phyloP scores from a whole-genome alignment of 2,113 vertebrate species.

The Lophotis ruficrista region DNA sequence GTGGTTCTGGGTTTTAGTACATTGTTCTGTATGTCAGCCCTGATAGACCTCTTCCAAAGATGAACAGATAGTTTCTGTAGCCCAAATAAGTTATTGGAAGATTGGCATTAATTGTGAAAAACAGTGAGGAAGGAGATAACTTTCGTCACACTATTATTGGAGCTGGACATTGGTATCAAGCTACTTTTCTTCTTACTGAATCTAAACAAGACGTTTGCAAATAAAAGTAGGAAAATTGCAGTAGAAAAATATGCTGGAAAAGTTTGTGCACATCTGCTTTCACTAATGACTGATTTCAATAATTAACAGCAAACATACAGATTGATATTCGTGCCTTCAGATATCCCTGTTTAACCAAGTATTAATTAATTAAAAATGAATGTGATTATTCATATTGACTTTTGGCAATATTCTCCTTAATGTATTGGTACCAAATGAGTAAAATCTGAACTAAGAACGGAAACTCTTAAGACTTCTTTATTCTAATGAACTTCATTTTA shows the following conservation, averaged over 20 bases:
- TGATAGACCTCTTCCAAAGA: background rate
- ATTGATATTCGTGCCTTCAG: constrained; percentile 24
- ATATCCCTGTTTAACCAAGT: constrained; percentile 6
- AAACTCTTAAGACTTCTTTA: background rate
- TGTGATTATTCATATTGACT: background rate
- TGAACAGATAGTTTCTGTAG: background rate
- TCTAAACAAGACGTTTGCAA: background rate
- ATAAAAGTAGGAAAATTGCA: background rate
- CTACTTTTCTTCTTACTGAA: background rate
- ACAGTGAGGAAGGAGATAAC: background rate
- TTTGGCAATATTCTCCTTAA: background rate
- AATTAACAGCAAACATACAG: constrained; percentile 1
- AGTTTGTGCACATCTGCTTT: constrained; percentile 9
- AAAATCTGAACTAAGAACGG: background rate
- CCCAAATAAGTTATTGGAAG: background rate
- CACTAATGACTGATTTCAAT: constrained; percentile 3
- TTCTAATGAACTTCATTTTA: background rate
- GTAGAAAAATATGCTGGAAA: background rate
- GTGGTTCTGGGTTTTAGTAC: background rate
- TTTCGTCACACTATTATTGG: background rate
- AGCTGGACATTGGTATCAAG: background rate
- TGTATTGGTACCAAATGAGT: background rate
- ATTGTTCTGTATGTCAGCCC: background rate
- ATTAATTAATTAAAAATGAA: constrained; percentile 33
- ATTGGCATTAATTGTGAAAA: background rate